Base-by-base conservation (phyloP, 2,113 vertebrate species). In the Odontophorus gujanensis region DNA sequence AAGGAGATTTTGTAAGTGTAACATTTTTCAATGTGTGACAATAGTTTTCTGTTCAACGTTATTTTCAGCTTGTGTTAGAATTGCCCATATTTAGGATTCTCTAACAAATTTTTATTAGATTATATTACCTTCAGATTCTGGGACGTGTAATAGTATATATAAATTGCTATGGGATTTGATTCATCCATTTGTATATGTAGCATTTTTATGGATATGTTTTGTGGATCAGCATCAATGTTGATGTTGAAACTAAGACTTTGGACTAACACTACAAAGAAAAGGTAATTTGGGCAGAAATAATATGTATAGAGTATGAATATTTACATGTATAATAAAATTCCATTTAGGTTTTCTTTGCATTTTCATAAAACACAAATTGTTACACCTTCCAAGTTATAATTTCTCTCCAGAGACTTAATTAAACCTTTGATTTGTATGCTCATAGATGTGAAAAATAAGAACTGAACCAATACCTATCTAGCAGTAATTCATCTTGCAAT, bases 391-490 rank as follows among this genome's bases (percentile, higher is more conserved):
- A 79, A 75, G 75, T 93, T 94, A 88, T 1, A 9, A 13, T 78
- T 87, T 34, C 30, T 87, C 58, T 82, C 72, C 48, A n/a, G 50
- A 75, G 77, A 94, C 67, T 71, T 77, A 90, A 90, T 91, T 85
- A 81, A 85, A 68, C 38, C 10, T 85, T 82, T 6, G 1, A 87
- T 76, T 20, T 22, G 66, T 71, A 22, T 76, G 18, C n/a, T 38
- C 47, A 65, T 16, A 15, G 81, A 7, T 45, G 83, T 82, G 59
- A 91, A 66, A 85, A n/a, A 74, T 66, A 69, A 93, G 67, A 21
- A 53, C 8, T 6, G 51, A 53, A 68, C 26, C 47, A 91, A 45
- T 86, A 72, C 17, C 24, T 69, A 40, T 40, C 50, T 34, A 69
- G 43, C 32, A 59, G 48, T 91, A 84, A 87, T 50, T 81, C 55